These are phyloP conservation scores for Campoplex capitator DNA, from an alignment of 2,888 invertebrate genomes.

Conservation along the genomic window DNA sequence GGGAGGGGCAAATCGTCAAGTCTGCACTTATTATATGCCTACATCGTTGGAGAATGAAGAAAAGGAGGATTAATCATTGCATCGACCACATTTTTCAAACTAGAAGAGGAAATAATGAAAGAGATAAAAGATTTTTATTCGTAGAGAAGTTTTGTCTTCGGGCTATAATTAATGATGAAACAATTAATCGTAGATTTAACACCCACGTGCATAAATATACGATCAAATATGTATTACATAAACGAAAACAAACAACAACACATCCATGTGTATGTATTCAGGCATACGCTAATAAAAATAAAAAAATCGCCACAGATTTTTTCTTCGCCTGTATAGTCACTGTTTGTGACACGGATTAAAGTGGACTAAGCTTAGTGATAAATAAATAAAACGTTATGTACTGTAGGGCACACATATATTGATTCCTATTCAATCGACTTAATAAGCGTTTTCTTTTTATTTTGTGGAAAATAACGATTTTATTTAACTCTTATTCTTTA, in stretches of 20 bases:
- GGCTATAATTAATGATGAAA: slow-evolving; percentile 70
- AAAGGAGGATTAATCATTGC: slow-evolving; percentile 49
- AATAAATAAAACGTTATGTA: background rate
- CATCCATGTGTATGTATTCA: slow-evolving; percentile 68
- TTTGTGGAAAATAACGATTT: slow-evolving; percentile 57
- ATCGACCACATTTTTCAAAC: slow-evolving; percentile 61
- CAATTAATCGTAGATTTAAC: slow-evolving; percentile 71
- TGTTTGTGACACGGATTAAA: background rate
- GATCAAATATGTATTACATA: slow-evolving; percentile 67
- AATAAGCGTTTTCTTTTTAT: slow-evolving; percentile 33
- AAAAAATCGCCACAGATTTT: slow-evolving; percentile 63
- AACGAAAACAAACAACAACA: slow-evolving; percentile 47
- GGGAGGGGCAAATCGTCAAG: slow-evolving; percentile 39
- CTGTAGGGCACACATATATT: background rate
- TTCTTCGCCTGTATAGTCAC: slow-evolving; percentile 22
- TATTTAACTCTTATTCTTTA: slow-evolving; percentile 82
- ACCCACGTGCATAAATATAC: slow-evolving; percentile 69
- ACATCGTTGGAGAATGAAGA: slow-evolving; percentile 54
- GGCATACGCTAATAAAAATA: slow-evolving; percentile 66
- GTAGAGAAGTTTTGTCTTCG: slow-evolving; percentile 67
- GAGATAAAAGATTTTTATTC: slow-evolving; percentile 64
- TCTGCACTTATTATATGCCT: slow-evolving; percentile 61
- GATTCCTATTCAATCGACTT: background rate
- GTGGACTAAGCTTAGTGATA: background rate
- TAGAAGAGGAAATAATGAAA: slow-evolving; percentile 50